A percentile compares a stretch with the other conserved stretches of the same genome.
These are phyloP conservation scores for Drosophila crucigera DNA, from an alignment of 2,888 invertebrate genomes.

Conservation along the genomic window DNA sequence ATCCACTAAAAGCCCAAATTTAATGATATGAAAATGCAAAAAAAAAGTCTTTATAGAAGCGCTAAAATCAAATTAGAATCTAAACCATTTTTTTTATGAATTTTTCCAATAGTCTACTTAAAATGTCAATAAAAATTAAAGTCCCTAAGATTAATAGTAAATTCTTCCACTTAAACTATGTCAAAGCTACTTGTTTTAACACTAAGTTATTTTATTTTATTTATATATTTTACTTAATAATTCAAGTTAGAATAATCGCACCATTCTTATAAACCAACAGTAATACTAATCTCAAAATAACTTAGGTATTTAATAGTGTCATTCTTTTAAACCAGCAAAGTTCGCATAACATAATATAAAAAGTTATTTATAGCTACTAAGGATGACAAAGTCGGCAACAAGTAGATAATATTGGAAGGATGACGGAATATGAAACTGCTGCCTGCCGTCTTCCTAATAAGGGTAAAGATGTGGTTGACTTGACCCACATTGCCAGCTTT, in stretches of 20 bases:
- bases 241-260: not conserved
- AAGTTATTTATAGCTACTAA: not conserved
- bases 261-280: not conserved
- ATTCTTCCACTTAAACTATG: not conserved
- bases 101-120: not conserved
- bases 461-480: constrained; percentile 28
- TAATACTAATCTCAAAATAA: not conserved
- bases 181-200: not conserved
- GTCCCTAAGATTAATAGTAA: not conserved
- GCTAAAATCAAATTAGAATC: not conserved
- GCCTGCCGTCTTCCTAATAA: constrained; percentile 15
- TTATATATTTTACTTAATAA: not conserved
- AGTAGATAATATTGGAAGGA: not conserved
- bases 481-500: not conserved
- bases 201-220: not conserved
- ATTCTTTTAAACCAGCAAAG: not conserved
- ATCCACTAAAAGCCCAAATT: not conserved
- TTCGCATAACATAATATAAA: not conserved
- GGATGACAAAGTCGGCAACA: not conserved
- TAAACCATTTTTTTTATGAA: not conserved
- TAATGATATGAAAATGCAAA: not conserved
- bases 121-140: not conserved
- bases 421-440: constrained; percentile 12
- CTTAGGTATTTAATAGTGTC: not conserved
- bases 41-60: not conserved